These are phyloP conservation scores for Hyalella azteca DNA, from an alignment of 2,888 invertebrate genomes.

Conservation along the genomic window DNA sequence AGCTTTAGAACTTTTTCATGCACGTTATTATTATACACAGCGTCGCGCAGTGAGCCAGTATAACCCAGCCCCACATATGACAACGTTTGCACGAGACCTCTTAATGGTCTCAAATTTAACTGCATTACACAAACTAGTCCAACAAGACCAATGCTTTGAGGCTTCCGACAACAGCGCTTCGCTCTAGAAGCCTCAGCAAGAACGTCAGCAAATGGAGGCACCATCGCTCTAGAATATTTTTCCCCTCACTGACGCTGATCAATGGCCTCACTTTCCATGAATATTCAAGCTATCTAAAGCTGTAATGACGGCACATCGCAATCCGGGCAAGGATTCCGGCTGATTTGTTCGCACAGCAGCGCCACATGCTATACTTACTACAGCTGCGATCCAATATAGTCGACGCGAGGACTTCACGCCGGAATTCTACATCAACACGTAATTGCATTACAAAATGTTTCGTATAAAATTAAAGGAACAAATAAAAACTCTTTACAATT, in stretches of 20 bases:
- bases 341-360: slow-evolving; percentile 35
- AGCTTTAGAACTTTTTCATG: no score
- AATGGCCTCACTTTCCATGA: slow-evolving; percentile 35
- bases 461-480: no score
- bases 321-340: slow-evolving; percentile 32
- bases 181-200: background rate
- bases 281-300: slow-evolving; percentile 36
- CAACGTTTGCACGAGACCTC: background rate
- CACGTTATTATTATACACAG: no score
- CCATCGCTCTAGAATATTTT: slow-evolving; percentile 32
- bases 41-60: no score
- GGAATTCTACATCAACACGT: no score
- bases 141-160: slow-evolving; percentile 7
- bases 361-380: background rate
- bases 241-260: slow-evolving; percentile 36
- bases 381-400: background rate
- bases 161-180: background rate
- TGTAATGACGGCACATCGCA: slow-evolving; percentile 36
- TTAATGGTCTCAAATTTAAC: slow-evolving; percentile 21
- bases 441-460: no score
- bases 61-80: background rate
- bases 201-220: slow-evolving; percentile 33
- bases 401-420: background rate
- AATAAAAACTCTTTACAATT: no score
- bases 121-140: slow-evolving; percentile 12